A percentile compares a stretch with the other conserved stretches of the same genome.
phyloP scores from a whole-genome alignment of 2,113 vertebrate species.

The Mesembrinibis cayennensis region DNA sequence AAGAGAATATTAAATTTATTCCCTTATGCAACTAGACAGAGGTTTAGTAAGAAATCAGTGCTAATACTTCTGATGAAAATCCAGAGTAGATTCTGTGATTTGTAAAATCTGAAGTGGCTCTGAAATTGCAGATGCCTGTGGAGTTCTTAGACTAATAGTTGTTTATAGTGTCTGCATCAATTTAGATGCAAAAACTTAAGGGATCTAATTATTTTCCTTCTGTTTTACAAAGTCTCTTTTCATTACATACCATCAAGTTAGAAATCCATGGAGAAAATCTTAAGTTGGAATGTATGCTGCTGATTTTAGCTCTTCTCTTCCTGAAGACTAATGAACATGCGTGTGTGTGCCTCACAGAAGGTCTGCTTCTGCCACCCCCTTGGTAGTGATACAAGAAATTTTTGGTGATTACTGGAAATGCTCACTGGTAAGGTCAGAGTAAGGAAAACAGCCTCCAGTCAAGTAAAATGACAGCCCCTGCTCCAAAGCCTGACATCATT shows the following conservation, averaged over 20 bases:
- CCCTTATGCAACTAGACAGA: not conserved
- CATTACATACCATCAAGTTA: not conserved
- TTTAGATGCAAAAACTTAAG: slow-evolving; percentile 7
- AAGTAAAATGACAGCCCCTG: not conserved
- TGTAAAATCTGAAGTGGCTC: not conserved
- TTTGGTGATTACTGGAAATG: not conserved
- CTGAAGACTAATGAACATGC: not conserved
- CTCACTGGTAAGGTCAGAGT: not conserved
- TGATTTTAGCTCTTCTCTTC: not conserved
- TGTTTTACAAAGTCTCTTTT: slow-evolving; percentile 5
- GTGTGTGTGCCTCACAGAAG: not conserved
- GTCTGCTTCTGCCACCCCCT: not conserved
- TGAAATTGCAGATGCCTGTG: slow-evolving; percentile 2
- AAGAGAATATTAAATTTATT: not conserved
- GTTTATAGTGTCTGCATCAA: not conserved
- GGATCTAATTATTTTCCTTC: slow-evolving; percentile 8
- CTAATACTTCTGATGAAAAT: slow-evolving; percentile 18
- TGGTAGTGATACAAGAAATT: not conserved
- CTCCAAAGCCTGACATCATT: not conserved
- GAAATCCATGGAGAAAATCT: not conserved
- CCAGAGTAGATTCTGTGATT: not conserved
- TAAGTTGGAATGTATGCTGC: not conserved
- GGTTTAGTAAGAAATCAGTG: not conserved
- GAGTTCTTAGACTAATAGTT: not conserved
- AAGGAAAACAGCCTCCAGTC: not conserved